Conservation (phyloP, 2,888 invertebrate genomes). For the Euclidia mi region DNA sequence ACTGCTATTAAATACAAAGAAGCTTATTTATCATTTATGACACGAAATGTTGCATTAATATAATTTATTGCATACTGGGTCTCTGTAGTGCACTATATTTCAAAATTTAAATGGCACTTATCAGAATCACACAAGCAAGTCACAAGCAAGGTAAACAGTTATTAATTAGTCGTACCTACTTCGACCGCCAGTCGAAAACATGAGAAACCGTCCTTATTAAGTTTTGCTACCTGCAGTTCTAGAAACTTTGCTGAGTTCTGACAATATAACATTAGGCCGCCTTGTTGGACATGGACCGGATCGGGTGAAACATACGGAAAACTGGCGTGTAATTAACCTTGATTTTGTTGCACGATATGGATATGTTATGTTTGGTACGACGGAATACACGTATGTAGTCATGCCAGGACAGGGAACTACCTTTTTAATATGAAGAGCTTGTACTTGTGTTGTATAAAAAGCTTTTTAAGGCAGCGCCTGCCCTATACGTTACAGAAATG, state of each 20-base stretch:
- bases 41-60: too few relatives aligned
- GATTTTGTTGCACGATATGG: background rate
- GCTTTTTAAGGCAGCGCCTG: too few relatives aligned
- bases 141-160: slow-evolving; percentile 1
- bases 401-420: background rate
- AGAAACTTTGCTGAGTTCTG: slow-evolving; percentile 40
- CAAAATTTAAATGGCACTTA: background rate
- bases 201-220: slow-evolving; percentile 45
- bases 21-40: too few relatives aligned
- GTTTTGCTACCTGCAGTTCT: slow-evolving; percentile 49
- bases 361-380: background rate
- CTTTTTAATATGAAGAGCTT: too few relatives aligned
- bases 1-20: too few relatives aligned
- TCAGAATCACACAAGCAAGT: background rate
- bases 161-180: slow-evolving; percentile 22
- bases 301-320: slow-evolving; percentile 7
- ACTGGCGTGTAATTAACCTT: slow-evolving; percentile 11
- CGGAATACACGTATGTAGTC: background rate
- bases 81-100: background rate
- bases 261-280: slow-evolving; percentile 44
- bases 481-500: too few relatives aligned
- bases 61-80: too few relatives aligned
- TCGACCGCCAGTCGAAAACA: slow-evolving; percentile 36
- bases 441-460: too few relatives aligned
- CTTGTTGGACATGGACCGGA: slow-evolving; percentile 37